These are phyloP conservation scores for Scomberomorus guttatus DNA, from an alignment of 2,797 vertebrate genomes.

Conservation along the genomic window DNA sequence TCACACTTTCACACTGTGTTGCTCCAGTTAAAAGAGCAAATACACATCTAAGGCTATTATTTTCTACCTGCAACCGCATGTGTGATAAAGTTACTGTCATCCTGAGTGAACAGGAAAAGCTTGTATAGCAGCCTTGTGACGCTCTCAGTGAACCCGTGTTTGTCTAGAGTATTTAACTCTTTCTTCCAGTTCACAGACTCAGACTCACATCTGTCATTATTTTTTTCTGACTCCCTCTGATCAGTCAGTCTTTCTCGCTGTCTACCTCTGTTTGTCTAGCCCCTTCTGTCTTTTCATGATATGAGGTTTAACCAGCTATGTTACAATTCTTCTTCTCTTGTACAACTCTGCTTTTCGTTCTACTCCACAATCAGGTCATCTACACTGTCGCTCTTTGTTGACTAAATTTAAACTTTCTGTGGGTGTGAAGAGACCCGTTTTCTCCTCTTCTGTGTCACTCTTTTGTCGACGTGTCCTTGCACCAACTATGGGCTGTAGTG, in stretches of 20 bases:
- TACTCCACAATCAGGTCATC: not conserved
- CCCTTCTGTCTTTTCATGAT: not conserved
- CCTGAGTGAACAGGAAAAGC: constrained; percentile 77
- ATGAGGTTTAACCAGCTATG: not conserved
- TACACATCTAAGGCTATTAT: not conserved
- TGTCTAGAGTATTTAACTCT: constrained; percentile 50
- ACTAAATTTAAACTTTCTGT: constrained; percentile 5
- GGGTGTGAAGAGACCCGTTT: not conserved
- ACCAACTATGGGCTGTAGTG: not conserved
- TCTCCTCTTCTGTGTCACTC: not conserved
- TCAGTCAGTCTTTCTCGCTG: not conserved
- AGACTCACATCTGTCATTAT: constrained; percentile 5
- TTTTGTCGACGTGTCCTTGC: constrained; percentile 37
- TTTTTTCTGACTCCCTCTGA: not conserved
- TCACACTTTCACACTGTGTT: not conserved
- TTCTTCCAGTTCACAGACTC: constrained; percentile 17
- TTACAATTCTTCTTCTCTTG: too few species aligned
- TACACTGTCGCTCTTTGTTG: constrained; percentile 48
- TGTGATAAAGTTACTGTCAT: constrained; percentile 43
- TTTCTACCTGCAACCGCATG: constrained; percentile 13
- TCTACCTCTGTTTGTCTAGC: not conserved
- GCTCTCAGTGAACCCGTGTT: constrained; percentile 37
- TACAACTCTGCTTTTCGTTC: not conserved
- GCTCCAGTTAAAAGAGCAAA: constrained; percentile 13
- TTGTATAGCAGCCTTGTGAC: constrained; percentile 60